Evolutionary conservation across 1,140 invertebrate species (phyloP), one percentile per base, ranked within the genome.

Genomic region (Mylabris phalerata): DNA sequence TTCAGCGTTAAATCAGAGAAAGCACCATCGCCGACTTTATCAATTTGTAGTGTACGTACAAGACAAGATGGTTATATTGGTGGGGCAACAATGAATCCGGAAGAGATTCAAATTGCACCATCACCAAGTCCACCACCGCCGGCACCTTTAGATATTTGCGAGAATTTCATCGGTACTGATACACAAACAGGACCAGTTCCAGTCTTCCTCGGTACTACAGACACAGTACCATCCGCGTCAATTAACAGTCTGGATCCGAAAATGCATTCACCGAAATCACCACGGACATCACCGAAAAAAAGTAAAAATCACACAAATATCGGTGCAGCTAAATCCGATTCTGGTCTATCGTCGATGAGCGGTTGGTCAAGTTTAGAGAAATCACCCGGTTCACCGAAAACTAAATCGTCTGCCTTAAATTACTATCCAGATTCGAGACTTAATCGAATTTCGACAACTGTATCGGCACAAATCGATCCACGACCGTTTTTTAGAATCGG

Each of bases 351-450:
- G 1, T 91, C 89, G 9, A 88, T 92, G 83, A 92, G 87, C 71
- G 86, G 86, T 10, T 90, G 89, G 84, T 90, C 87, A 7, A 89
- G 85, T 71, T 73, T 89, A 61, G 89, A 91, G 74, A 92, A 91
- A 76, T 90, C 88, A 27, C 88, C 88, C 9, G 84, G 84, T 48
- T 89, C 86, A 1, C 86, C 88, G 0, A 81, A 82, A 62, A 73
- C 9, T 67, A 66, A 57, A 48, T 62, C 13, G 40, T 19, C 61
- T 43, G 48, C 42, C 6, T 51, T 63, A 4, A 65, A 64, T 48
- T 68, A 64, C 58, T 64, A 59, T 48, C 27, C 56, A 9, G 60
- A 62, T 44, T 38, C 19, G 9, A 56, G 57, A 46, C 60, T 60
- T 41, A 55, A 55, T 45, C 51, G 51, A 4, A 24, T 50, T 7